Evolutionary conservation across 2,888 invertebrate genomes (phyloP).

Genomic region (Sarcophaga subvicina): DNA sequence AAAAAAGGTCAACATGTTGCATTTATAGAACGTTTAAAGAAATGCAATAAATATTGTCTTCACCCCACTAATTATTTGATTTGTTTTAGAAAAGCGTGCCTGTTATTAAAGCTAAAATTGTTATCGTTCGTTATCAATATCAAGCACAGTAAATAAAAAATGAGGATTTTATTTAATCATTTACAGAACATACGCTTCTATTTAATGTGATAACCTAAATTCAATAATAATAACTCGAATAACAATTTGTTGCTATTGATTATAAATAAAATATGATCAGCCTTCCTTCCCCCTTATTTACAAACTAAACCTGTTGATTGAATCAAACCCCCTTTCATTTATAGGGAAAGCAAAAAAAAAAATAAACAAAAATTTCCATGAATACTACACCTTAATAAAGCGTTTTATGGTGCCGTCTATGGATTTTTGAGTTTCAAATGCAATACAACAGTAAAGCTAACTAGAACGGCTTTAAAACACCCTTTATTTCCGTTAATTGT

Average conservation of each 20-base stretch:
- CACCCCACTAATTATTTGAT: background rate
- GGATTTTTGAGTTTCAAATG: too few species aligned
- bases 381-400: background rate
- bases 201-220: background rate
- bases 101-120: background rate
- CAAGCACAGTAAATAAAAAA: background rate
- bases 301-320: background rate
- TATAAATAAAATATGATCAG: background rate
- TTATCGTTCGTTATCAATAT: background rate
- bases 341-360: background rate
- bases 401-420: background rate
- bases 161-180: background rate
- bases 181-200: background rate
- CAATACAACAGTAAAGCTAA: background rate
- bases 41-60: background rate
- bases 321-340: background rate
- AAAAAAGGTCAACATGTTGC: background rate
- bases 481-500: conserved; percentile 65
- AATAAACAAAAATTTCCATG: background rate
- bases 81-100: background rate
- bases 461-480: conserved; percentile 53
- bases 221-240: background rate
- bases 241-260: background rate
- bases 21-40: too few species aligned
- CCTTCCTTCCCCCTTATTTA: background rate